A percentile compares a stretch with the other conserved stretches of the same genome.
Conservation (phyloP, 2,113 vertebrate genomes). For the Nesoenas mayeri region DNA sequence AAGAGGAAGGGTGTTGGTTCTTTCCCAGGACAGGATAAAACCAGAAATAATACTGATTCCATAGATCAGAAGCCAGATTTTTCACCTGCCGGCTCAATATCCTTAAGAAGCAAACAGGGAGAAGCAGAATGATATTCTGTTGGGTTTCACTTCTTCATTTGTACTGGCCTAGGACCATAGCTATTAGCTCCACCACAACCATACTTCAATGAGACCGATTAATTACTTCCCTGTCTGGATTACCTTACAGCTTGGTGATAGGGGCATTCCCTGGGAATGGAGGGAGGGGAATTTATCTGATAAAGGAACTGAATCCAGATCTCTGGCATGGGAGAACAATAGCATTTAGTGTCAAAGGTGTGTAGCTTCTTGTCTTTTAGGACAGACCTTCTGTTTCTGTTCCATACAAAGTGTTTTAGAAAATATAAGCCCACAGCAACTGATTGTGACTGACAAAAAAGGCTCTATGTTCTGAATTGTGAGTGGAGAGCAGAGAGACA, state of each 20-base stretch:
- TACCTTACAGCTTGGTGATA: background rate
- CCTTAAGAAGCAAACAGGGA: background rate
- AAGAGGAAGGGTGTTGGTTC: background rate
- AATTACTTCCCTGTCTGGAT: background rate
- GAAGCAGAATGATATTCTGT: background rate
- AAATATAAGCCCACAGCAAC: background rate
- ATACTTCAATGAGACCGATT: background rate
- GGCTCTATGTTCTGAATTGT: background rate
- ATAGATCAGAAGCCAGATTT: background rate
- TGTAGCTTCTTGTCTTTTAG: background rate
- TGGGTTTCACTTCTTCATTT: background rate
- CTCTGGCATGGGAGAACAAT: background rate
- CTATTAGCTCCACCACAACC: background rate
- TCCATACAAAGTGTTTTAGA: background rate
- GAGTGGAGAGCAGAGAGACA: background rate
- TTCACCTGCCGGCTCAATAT: background rate
- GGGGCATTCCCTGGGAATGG: background rate
- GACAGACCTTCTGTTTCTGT: background rate
- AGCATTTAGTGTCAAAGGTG: background rate
- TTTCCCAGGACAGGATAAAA: background rate
- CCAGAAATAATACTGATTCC: background rate
- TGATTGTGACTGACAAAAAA: background rate
- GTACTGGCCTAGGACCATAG: accelerated
- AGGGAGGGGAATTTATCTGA: background rate
- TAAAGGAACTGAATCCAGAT: background rate